phyloP scores from a whole-genome alignment of 2,888 invertebrate genomes.

The Drosophila sordidula region DNA sequence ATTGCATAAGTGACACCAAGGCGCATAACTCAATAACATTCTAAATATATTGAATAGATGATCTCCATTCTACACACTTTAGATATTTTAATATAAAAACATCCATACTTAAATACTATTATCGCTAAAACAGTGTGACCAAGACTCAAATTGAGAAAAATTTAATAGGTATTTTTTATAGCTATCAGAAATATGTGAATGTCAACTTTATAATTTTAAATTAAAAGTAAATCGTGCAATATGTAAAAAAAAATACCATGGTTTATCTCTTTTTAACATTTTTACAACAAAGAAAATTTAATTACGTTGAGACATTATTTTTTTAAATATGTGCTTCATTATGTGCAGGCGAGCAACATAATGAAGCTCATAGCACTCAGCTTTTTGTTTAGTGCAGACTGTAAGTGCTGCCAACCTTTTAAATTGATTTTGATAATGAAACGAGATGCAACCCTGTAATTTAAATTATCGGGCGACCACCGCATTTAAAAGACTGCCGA shows the following conservation, averaged over 20 bases:
- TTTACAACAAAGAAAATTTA: neutral
- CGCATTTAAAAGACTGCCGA: slow-evolving; percentile 27
- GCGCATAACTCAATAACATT: neutral
- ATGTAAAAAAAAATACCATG: neutral
- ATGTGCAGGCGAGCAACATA: no score
- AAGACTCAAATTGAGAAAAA: neutral
- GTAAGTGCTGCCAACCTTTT: slow-evolving; percentile 15
- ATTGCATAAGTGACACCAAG: no score
- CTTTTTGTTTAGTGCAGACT: neutral
- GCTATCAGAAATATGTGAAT: neutral
- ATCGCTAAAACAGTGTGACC: neutral
- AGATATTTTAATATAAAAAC: neutral
- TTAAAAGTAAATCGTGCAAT: neutral
- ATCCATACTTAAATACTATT: neutral
- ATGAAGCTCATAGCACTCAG: slow-evolving; percentile 4
- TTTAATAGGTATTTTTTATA: neutral
- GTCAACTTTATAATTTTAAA: neutral
- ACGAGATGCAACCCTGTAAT: slow-evolving; percentile 14
- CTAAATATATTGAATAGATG: neutral
- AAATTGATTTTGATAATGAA: slow-evolving; percentile 15
- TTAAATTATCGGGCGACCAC: slow-evolving; percentile 18
- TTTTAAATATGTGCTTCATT: neutral
- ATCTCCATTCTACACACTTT: neutral
- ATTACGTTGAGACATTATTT: neutral
- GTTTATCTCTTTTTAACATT: neutral